A percentile compares a stretch with the other conserved stretches of the same genome.
Evolutionary conservation across 2,888 invertebrate species (phyloP).

Genomic region (Yponomeuta plumbellus): DNA sequence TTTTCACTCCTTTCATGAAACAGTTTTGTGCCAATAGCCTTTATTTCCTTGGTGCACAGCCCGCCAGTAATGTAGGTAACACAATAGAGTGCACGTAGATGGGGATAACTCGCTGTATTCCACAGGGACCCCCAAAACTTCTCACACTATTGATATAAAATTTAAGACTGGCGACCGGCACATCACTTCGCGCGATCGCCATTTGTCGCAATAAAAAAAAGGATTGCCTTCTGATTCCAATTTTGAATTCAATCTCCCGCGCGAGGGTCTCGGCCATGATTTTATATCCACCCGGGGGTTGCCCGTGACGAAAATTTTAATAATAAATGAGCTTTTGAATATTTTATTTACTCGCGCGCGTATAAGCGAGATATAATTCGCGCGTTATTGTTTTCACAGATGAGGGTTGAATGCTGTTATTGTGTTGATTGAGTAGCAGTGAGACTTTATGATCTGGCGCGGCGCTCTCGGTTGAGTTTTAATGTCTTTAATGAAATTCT

Average conservation of each 20-base stretch:
- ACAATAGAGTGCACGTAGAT: neutral
- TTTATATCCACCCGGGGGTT: conserved; percentile 70
- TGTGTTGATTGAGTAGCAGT: conserved; percentile 11
- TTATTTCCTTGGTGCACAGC: too few relatives aligned
- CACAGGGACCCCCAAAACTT: conserved; percentile 28
- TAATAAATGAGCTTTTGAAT: conserved; percentile 50
- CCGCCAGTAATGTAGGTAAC: too few relatives aligned
- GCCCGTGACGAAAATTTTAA: conserved; percentile 47
- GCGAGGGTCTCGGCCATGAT: conserved; percentile 63
- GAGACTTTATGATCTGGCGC: neutral
- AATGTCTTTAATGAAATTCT: neutral
- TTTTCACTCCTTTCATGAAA: too few relatives aligned
- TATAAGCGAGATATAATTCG: conserved; percentile 12
- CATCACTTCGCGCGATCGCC: conserved; percentile 45
- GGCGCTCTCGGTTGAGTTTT: neutral
- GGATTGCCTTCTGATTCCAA: conserved; percentile 72
- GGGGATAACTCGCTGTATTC: neutral
- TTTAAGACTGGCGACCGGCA: conserved; percentile 55
- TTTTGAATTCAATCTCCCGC: conserved; percentile 71
- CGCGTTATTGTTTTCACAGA: conserved; percentile 7
- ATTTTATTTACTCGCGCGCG: neutral
- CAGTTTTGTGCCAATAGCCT: too few relatives aligned
- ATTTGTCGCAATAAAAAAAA: conserved; percentile 61
- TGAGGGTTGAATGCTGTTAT: neutral
- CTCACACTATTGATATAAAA: conserved; percentile 49